phyloP scores from a whole-genome alignment of 35 echinoderm and acorn worm species.

The Nesometra sesokonis region DNA sequence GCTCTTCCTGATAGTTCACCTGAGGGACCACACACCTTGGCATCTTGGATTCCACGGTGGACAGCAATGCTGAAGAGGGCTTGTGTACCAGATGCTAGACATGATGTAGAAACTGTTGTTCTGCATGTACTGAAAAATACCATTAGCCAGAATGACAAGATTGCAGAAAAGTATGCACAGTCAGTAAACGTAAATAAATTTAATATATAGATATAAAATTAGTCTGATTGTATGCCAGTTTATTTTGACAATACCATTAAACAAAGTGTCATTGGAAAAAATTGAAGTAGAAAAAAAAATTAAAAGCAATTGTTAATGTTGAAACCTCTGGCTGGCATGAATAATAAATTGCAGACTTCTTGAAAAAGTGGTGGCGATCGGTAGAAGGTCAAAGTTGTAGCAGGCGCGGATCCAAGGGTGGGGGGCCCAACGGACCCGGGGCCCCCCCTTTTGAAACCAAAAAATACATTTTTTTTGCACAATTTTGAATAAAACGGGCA shows the following conservation, averaged over 20 bases:
- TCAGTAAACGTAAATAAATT: constrained; percentile 36
- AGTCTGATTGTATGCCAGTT: not conserved
- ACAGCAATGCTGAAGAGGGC: not conserved
- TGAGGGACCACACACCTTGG: not conserved
- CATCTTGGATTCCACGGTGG: not conserved
- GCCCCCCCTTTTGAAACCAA: too few relatives aligned
- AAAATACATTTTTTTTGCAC: too few relatives aligned
- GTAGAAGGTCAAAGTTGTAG: too few relatives aligned
- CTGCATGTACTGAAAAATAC: constrained; percentile 2
- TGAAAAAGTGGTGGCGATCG: too few relatives aligned
- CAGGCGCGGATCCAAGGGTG: too few relatives aligned
- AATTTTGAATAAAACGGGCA: too few relatives aligned
- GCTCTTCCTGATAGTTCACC: too few relatives aligned
- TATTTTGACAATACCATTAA: too few relatives aligned
- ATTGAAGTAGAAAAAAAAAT: not conserved
- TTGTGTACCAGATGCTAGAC: constrained; percentile 33
- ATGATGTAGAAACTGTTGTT: constrained; percentile 43
- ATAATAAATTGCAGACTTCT: too few relatives aligned
- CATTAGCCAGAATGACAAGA: not conserved
- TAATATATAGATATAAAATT: not conserved
- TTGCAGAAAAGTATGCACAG: not conserved
- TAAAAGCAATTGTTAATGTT: not conserved
- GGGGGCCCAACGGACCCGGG: too few relatives aligned
- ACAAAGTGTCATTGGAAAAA: not conserved
- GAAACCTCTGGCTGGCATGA: too few relatives aligned